These are phyloP conservation scores for Clarias macrocephalus DNA, from an alignment of 2,113 vertebrate species.

Conservation along the genomic window DNA sequence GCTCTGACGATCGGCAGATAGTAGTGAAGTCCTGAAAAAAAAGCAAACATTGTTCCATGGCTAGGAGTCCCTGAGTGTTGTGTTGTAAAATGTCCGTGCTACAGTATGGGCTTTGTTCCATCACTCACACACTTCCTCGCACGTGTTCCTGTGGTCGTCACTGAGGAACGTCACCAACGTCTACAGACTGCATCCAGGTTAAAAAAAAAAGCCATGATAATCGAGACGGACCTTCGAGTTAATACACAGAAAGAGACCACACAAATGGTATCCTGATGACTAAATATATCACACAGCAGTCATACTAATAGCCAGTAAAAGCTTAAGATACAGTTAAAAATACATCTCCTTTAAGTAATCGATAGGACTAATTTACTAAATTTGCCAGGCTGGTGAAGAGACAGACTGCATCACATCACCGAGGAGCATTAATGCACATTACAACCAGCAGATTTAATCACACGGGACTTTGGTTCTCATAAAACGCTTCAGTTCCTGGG, in stretches of 20 bases:
- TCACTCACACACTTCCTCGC: not conserved
- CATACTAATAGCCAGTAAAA: slow-evolving; percentile 18
- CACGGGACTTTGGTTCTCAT: slow-evolving; percentile 19
- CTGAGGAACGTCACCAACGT: not conserved
- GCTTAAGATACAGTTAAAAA: slow-evolving; percentile 19
- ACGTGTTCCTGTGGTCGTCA: not conserved
- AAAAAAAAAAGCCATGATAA: not conserved
- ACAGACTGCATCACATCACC: not conserved
- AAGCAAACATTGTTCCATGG: not conserved
- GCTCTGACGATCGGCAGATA: not conserved
- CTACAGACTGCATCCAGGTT: not conserved
- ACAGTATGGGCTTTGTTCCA: not conserved
- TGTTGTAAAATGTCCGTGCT: not conserved
- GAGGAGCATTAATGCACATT: slow-evolving; percentile 30
- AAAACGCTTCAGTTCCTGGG: slow-evolving; percentile 11
- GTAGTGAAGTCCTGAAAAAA: not conserved
- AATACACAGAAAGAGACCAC: not conserved
- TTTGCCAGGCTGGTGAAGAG: not conserved
- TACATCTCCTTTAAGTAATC: slow-evolving; percentile 8
- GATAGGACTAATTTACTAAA: slow-evolving; percentile 37
- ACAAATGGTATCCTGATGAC: not conserved
- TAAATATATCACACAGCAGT: not conserved
- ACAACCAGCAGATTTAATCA: slow-evolving; percentile 33
- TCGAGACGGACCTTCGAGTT: not conserved
- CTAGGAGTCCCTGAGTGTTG: slow-evolving; percentile 2